These are phyloP conservation scores for Actinemys pallida DNA, from an alignment of 2,113 vertebrate species.

Conservation along the genomic window DNA sequence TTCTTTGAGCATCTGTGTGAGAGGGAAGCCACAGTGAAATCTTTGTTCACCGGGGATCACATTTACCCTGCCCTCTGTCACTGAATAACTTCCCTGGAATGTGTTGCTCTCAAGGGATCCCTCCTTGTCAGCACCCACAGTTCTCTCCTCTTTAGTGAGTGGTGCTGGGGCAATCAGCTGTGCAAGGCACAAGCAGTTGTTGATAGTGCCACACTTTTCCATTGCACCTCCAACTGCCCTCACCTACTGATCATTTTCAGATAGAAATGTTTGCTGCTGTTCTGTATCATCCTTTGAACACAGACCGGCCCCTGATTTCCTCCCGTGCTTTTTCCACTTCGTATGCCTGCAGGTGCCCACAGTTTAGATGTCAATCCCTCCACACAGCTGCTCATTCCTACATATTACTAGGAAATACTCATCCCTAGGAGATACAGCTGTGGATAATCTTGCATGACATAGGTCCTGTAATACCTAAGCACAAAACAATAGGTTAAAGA, in stretches of 20 bases:
- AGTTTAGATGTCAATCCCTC: not conserved
- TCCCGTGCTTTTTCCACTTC: not conserved
- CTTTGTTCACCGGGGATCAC: not conserved
- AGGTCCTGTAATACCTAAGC: not conserved
- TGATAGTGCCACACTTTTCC: not conserved
- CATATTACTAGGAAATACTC: not conserved
- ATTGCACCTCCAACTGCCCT: not conserved
- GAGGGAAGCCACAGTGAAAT: not conserved
- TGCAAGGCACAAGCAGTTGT: not conserved
- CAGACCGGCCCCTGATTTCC: not conserved
- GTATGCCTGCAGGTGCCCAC: not conserved
- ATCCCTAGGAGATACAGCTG: not conserved
- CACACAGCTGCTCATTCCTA: not conserved
- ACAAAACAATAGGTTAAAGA: not conserved
- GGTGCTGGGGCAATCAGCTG: not conserved
- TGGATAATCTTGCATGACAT: not conserved
- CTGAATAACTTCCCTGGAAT: not conserved
- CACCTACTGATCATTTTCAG: not conserved
- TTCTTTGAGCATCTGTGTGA: not conserved
- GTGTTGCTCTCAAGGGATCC: not conserved
- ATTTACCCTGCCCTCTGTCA: not conserved
- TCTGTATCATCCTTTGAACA: rapidly evolving
- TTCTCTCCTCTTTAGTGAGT: not conserved
- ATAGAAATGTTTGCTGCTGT: not conserved
- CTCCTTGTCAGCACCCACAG: not conserved